These are phyloP conservation scores for Xestoiulus laeticollis DNA, from an alignment of 2,888 invertebrate genomes.

Conservation along the genomic window DNA sequence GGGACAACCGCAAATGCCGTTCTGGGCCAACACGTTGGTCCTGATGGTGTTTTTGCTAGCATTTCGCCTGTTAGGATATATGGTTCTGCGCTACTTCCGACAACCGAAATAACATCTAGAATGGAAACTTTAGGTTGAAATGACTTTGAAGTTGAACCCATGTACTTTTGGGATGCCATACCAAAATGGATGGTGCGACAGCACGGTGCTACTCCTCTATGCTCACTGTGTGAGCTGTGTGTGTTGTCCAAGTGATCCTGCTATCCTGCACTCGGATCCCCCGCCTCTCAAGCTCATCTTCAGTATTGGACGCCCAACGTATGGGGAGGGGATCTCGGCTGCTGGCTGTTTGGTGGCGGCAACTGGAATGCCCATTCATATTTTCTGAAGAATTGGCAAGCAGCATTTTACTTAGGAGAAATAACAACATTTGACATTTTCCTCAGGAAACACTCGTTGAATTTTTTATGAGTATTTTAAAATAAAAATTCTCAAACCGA, in stretches of 20 bases:
- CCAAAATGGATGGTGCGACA: slow-evolving; percentile 36
- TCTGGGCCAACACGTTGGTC: slow-evolving; percentile 79
- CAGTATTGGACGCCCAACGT: slow-evolving; percentile 10
- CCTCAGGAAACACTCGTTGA: slow-evolving; percentile 31
- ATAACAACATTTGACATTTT: slow-evolving; percentile 8
- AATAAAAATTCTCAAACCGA: slow-evolving; percentile 5
- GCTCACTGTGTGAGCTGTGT: slow-evolving; percentile 44
- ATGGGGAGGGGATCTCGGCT: neutral
- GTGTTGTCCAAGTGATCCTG: neutral
- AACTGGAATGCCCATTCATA: slow-evolving; percentile 15
- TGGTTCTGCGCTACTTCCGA: slow-evolving; percentile 71
- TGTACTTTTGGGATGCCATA: neutral
- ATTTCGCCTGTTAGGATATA: slow-evolving; percentile 77
- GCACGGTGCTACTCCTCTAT: slow-evolving; percentile 44
- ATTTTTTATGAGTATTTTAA: slow-evolving; percentile 27
- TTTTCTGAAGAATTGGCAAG: slow-evolving; percentile 30
- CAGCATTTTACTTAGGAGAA: slow-evolving; percentile 17
- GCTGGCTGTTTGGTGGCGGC: slow-evolving; percentile 30
- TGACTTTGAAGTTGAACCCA: neutral
- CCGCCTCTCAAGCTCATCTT: slow-evolving; percentile 32
- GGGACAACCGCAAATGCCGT: slow-evolving; percentile 73
- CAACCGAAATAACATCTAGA: slow-evolving; percentile 57
- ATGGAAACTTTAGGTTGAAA: neutral
- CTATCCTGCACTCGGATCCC: slow-evolving; percentile 5
- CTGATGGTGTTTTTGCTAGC: slow-evolving; percentile 75